Evolutionary conservation across 2,888 invertebrate species (phyloP).

Genomic region (Leptopilina myrica): DNA sequence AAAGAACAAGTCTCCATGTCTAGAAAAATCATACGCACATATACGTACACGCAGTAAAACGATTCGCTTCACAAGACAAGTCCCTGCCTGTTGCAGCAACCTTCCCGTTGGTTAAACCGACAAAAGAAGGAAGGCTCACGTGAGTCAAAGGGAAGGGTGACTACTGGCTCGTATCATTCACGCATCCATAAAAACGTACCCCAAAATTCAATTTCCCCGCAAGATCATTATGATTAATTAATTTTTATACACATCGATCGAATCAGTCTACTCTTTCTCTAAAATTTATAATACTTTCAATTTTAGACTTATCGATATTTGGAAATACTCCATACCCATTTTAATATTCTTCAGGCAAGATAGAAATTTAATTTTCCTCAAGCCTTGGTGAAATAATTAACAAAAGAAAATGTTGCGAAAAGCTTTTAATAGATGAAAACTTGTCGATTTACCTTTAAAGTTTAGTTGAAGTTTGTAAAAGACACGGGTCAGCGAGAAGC

Average conservation of each 20-base stretch:
- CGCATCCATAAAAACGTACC: conserved; percentile 2
- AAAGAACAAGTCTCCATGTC: conserved; percentile 15
- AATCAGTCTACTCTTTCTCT: no score
- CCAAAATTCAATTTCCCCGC: conserved; percentile 15
- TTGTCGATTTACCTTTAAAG: no score
- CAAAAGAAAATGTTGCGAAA: no score
- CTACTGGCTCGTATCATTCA: conserved; percentile 36
- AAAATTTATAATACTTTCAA: no score
- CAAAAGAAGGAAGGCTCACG: conserved; percentile 40
- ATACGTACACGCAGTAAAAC: background rate
- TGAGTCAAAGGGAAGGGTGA: conserved; percentile 27
- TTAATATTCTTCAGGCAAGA: no score
- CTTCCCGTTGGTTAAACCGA: conserved; percentile 34
- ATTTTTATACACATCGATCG: no score
- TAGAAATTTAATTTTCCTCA: no score
- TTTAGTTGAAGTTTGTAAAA: conserved; percentile 55
- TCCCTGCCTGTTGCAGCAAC: conserved; percentile 18
- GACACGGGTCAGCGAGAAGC: conserved; percentile 61
- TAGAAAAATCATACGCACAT: conserved; percentile 28
- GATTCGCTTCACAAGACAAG: conserved; percentile 17
- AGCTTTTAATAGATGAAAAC: no score
- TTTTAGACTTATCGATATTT: no score
- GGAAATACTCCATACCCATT: no score
- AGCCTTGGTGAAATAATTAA: no score
- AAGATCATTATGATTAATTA: no score